Conservation (phyloP, 2,113 vertebrate genomes). For the Turdus rufiventris region DNA sequence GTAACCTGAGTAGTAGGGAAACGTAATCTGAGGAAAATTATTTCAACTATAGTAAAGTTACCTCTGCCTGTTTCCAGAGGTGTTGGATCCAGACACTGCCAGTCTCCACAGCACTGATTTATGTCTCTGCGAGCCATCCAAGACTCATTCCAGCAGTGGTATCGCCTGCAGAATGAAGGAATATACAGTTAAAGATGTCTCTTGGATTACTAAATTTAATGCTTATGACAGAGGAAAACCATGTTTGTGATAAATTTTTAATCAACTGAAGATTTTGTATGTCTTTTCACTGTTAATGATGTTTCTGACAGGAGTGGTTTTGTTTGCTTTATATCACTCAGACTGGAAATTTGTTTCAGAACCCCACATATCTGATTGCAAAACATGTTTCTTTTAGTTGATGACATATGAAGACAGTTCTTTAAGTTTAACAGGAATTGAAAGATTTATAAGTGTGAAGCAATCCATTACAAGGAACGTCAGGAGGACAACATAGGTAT, state of each 20-base stretch:
- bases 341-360: neutral
- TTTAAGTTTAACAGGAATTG: neutral
- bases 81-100: constrained; percentile 61
- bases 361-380: neutral
- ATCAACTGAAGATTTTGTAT: neutral
- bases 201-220: neutral
- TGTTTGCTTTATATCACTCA: neutral
- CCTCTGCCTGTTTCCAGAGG: constrained; percentile 52
- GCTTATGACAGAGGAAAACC: neutral
- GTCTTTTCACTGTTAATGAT: neutral
- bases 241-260: neutral
- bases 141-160: constrained; percentile 58
- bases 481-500: neutral
- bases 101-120: constrained; percentile 50
- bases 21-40: neutral
- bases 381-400: neutral
- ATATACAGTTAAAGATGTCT: neutral
- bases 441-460: neutral
- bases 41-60: neutral
- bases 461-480: neutral
- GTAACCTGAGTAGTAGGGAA: neutral
- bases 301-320: neutral
- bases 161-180: neutral
- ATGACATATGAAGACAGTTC: neutral
- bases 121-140: constrained; percentile 55